Percentiles rank a stretch among this genome's conserved stretches.
These are phyloP conservation scores for Micrastur ruficollis DNA, from an alignment of 2,797 vertebrate species.

Conservation along the genomic window DNA sequence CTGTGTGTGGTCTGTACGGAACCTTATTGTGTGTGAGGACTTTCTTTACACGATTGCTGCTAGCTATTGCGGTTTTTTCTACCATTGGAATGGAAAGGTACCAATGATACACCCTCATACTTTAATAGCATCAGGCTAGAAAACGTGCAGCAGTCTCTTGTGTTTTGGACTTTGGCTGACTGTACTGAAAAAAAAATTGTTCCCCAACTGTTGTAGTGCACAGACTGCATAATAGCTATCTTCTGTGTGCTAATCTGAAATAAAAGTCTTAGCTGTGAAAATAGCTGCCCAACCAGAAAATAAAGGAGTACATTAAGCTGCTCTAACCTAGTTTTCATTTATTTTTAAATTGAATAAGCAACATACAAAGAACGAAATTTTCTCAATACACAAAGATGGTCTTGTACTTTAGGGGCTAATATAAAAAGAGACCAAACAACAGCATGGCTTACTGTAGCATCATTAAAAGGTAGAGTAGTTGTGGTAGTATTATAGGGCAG, in stretches of 20 bases:
- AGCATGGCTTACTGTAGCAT: not conserved
- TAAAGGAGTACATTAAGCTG: not conserved
- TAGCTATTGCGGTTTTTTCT: not conserved
- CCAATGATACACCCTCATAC: not conserved
- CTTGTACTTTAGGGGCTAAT: not conserved
- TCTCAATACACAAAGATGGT: not conserved
- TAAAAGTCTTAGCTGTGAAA: not conserved
- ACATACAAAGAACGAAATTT: not conserved
- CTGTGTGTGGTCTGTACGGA: accelerated
- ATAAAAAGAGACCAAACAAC: constrained; percentile 18
- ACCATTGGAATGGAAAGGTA: not conserved
- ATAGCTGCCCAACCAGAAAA: not conserved
- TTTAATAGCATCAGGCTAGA: not conserved
- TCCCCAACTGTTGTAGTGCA: not conserved
- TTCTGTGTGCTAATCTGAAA: not conserved
- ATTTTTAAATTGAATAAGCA: not conserved
- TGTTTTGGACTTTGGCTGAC: not conserved
- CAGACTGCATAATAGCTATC: not conserved
- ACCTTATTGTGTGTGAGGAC: not conserved
- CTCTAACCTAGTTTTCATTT: not conserved
- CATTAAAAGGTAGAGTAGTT: not conserved
- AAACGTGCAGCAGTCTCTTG: not conserved
- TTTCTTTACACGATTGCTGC: not conserved
- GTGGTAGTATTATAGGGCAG: not conserved
- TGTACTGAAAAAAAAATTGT: too few species aligned